These are phyloP conservation scores for Stichopus horrens DNA, from an alignment of 53 echinoderm and acorn worm species.

Conservation along the genomic window DNA sequence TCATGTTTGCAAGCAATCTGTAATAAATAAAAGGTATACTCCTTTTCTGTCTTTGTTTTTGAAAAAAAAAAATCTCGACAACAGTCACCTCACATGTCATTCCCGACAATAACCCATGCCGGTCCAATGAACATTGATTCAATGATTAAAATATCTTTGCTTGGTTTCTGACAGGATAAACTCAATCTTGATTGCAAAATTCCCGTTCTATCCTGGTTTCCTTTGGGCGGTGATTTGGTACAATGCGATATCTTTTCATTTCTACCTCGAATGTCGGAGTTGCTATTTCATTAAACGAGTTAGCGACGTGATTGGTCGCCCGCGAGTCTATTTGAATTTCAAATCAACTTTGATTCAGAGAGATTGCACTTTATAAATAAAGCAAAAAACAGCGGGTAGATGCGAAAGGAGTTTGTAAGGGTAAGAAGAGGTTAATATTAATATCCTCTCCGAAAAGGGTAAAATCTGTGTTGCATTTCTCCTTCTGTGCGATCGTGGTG, in stretches of 20 bases:
- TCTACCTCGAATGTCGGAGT: background rate
- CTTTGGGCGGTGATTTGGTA: background rate
- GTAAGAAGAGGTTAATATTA: background rate
- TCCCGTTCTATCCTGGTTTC: background rate
- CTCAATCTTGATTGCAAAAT: conserved; percentile 9
- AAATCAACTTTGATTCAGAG: conserved; percentile 2
- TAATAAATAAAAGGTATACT: too few relatives aligned
- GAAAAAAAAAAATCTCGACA: too few relatives aligned
- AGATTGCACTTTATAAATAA: background rate
- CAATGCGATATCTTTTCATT: background rate
- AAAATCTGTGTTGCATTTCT: background rate
- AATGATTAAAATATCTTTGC: background rate
- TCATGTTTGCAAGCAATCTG: too few relatives aligned
- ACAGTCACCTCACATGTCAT: too few relatives aligned
- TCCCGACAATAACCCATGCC: too few relatives aligned
- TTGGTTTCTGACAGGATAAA: conserved; percentile 13
- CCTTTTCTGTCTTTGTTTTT: too few relatives aligned
- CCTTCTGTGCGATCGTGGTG: background rate
- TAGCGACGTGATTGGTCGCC: background rate
- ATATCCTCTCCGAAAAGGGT: background rate
- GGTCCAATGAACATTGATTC: background rate
- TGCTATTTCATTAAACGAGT: background rate
- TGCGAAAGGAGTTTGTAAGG: background rate
- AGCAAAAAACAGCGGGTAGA: too few relatives aligned
- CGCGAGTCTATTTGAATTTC: conserved; percentile 7